Evolutionary conservation across 2,888 invertebrate species (phyloP), one percentile per base, ranked within the genome.

Genomic region (Polymixis flavicincta): DNA sequence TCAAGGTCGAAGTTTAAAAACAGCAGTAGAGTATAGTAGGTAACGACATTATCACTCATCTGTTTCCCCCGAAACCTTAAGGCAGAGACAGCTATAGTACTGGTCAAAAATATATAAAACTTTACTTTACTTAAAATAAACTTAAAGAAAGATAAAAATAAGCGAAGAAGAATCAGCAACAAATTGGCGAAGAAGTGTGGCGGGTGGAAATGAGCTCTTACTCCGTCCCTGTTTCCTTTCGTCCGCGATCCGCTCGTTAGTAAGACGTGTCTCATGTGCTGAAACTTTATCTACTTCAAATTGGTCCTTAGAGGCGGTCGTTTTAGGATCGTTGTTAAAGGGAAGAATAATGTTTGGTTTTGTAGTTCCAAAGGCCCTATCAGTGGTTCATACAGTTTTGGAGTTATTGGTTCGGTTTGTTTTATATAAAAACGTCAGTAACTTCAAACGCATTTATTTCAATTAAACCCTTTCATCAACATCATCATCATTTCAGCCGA

Each of bases 181-280:
- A 64, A 76, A 76, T 82, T 82, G 70, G 6, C 48, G 13, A 42
- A 60, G 28, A 52, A 64, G 32, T 59, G 71, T 69, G 19, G 60
- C 55, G 55, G 52, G 61, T 70, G 76, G 72, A 65, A 81, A 74
- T 80, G 70, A 81, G 74, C 73, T 65, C 66, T 74, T 57, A 70
- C 37, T 75, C n/a, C 59, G 71, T 69, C 68, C 83, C 85, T 54
- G 71, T 83, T 85, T 80, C 78, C 74, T 84, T 70, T 74, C 45
- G 64, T 42, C 37, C 65, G 60, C 61, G 67, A 68, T 86, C 70
- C 71, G 84, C 72, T 84, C 86, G 78, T 85, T 86, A 85, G 77
- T 22, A 60, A 73, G 73, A 74, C 80, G 74, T 84, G 81, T 71
- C 45, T 54, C 70, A 68, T 85, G 69, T 67, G 82, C 45, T 70